Evolutionary conservation across 2,113 vertebrate species (phyloP), one percentile per base, ranked within the genome.

Genomic region (Halcyon senegalensis): DNA sequence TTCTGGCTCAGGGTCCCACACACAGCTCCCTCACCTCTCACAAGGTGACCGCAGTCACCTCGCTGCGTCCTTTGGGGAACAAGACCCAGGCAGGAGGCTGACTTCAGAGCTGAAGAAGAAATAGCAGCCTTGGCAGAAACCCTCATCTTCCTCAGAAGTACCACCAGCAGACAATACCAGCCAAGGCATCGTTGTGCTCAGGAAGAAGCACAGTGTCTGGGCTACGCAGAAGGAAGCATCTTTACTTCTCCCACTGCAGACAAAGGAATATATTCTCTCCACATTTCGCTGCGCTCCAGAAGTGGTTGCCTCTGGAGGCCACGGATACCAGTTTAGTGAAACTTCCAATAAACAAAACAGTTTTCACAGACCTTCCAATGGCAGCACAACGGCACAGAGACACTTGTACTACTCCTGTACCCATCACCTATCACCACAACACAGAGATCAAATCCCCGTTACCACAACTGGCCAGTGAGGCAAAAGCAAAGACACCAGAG

Each of bases 401-500:
- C 18, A 18, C 44, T 21, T 63, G 3, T 13, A 63, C 63, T 74
- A 43, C 44, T 93, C 66, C 62, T 56, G 13, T 16, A 41, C 20
- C 17, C 66, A 53, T 53, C 74, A 56, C 48, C n/a, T 39, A 7
- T 1, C 18, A 16, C 13, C 17, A 8, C 1, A 2, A 48, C 0
- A 2, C 44, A 60, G 28, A 39, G 7, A 43, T 41, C 31, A 84
- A 76, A 50, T 4, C 24, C 33, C 44, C 35, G 19, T 10, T 27
- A 69, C 39, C 35, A 11, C 2, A 1, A 37, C 16, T 53, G 44
- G 44, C 16, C 68, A 59, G n/a, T 5, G 31, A 79, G 67, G 50
- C 55, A 82, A 50, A 67, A 89, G 69, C 74, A 93, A 82, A 89
- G 50, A 41, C 33, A 91, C 5, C 39, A 43, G 41, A 66, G n/a